Conservation (phyloP, 1,140 invertebrate genomes). For the Scaptomyza pallida region DNA sequence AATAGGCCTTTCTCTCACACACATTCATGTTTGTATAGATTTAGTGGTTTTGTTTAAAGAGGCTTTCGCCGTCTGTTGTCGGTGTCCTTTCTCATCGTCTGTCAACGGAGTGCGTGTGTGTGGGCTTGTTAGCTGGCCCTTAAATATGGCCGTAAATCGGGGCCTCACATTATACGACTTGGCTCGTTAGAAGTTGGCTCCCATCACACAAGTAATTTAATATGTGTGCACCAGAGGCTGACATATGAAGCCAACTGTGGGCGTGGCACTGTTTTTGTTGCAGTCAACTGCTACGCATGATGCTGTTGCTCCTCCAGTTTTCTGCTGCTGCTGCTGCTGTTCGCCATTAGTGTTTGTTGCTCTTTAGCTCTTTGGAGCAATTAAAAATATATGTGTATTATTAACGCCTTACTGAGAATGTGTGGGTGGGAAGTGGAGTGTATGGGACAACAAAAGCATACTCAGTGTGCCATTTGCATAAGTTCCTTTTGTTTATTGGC, state of each 20-base stretch:
- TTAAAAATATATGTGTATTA: conserved; percentile 66
- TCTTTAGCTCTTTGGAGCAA: conserved; percentile 50
- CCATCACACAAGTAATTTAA: conserved; percentile 62
- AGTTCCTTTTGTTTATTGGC: conserved; percentile 50
- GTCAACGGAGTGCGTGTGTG: conserved; percentile 19
- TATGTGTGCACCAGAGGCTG: conserved; percentile 46
- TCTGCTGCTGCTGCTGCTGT: background rate
- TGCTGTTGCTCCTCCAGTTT: no score
- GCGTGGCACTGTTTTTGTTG: background rate
- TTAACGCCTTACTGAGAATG: conserved; percentile 30
- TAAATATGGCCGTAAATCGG: conserved; percentile 48
- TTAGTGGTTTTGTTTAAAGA: conserved; percentile 51
- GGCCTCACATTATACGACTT: conserved; percentile 39
- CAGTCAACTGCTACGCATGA: background rate
- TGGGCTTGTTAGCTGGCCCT: background rate
- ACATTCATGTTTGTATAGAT: conserved; percentile 5
- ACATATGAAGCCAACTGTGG: conserved; percentile 37
- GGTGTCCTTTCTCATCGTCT: conserved; percentile 7
- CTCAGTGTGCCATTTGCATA: conserved; percentile 51
- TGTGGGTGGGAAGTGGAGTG: no score
- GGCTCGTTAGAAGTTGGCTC: conserved; percentile 41
- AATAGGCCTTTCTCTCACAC: conserved; percentile 52
- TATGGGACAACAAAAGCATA: background rate
- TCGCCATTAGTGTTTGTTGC: conserved; percentile 57
- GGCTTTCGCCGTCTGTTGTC: conserved; percentile 9